Conservation (phyloP, 2,888 invertebrate genomes). For the Eilema sororculum region DNA sequence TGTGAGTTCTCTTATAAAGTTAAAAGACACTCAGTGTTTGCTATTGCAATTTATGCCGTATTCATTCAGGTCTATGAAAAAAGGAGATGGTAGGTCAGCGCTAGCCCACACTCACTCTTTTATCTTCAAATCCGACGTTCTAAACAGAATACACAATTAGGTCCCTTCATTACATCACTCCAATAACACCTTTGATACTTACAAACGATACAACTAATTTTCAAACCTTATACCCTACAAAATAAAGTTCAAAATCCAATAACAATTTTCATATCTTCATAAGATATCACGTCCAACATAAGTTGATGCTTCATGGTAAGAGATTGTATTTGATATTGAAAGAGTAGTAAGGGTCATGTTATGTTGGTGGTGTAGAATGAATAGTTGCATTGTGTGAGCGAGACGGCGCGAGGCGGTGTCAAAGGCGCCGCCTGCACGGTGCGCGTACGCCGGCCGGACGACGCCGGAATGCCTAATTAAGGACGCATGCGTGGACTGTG, state of each 20-base stretch:
- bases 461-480: slow-evolving; percentile 85
- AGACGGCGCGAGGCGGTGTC: slow-evolving; percentile 72
- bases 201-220: slow-evolving; percentile 31
- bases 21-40: neutral
- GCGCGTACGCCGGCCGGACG: slow-evolving; percentile 83
- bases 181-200: slow-evolving; percentile 82
- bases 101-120: slow-evolving; percentile 66
- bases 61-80: slow-evolving; percentile 40
- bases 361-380: slow-evolving; percentile 65
- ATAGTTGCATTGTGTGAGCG: slow-evolving; percentile 83
- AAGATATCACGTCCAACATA: slow-evolving; percentile 61
- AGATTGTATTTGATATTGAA: slow-evolving; percentile 77
- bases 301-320: slow-evolving; percentile 58
- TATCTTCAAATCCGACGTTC: slow-evolving; percentile 73
- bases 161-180: slow-evolving; percentile 85
- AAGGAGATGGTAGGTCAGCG: slow-evolving; percentile 57
- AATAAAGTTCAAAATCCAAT: slow-evolving; percentile 45
- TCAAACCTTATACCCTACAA: slow-evolving; percentile 25
- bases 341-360: slow-evolving; percentile 58
- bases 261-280: slow-evolving; percentile 53
- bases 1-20: too few relatives aligned
- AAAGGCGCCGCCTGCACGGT: slow-evolving; percentile 79
- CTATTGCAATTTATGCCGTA: neutral
- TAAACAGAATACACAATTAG: slow-evolving; percentile 85
- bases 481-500: slow-evolving; percentile 83